phyloP scores from a whole-genome alignment of 2,888 invertebrate species.

The Scaptomyza tumidula region DNA sequence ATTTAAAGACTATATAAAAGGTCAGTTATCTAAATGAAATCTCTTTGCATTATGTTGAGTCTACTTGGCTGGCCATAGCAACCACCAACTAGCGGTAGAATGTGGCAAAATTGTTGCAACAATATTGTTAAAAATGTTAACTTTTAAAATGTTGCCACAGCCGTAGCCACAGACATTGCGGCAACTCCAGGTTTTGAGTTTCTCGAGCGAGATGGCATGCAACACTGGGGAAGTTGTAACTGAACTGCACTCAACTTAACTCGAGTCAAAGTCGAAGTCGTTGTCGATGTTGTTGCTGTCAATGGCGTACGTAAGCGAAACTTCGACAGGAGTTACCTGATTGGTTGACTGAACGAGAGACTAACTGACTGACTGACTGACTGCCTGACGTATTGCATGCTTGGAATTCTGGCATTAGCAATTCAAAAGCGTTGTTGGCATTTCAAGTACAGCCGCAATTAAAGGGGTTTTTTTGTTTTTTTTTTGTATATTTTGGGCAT shows the following conservation, averaged over 20 bases:
- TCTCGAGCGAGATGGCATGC: slow-evolving; percentile 1
- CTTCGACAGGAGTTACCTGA: slow-evolving; percentile 21
- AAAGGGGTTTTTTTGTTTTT: slow-evolving; percentile 14
- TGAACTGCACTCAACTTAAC: slow-evolving; percentile 30
- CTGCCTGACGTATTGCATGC: slow-evolving; percentile 12
- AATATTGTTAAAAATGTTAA: slow-evolving; percentile 29
- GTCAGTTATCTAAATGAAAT: background rate
- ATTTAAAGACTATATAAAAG: background rate
- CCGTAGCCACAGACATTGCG: slow-evolving; percentile 2
- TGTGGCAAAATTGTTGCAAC: slow-evolving; percentile 17
- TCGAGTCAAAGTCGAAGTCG: slow-evolving; percentile 20
- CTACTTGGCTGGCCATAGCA: background rate
- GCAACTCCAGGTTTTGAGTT: slow-evolving; percentile 12
- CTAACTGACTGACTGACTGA: slow-evolving; percentile 3
- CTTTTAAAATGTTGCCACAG: slow-evolving; percentile 42
- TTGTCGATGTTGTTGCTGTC: slow-evolving; percentile 19
- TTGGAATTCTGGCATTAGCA: slow-evolving; percentile 58
- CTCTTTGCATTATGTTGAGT: slow-evolving; percentile 6
- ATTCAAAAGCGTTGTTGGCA: slow-evolving; percentile 63
- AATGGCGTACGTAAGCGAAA: slow-evolving; percentile 13
- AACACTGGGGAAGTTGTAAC: slow-evolving; percentile 17
- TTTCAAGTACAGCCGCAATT: slow-evolving; percentile 51
- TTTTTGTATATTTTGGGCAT: slow-evolving; percentile 37
- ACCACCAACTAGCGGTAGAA: slow-evolving; percentile 3
- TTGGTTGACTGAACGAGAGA: slow-evolving; percentile 2